Evolutionary conservation across 2,113 vertebrate species (phyloP).

Genomic region (Oncorhynchus keta): DNA sequence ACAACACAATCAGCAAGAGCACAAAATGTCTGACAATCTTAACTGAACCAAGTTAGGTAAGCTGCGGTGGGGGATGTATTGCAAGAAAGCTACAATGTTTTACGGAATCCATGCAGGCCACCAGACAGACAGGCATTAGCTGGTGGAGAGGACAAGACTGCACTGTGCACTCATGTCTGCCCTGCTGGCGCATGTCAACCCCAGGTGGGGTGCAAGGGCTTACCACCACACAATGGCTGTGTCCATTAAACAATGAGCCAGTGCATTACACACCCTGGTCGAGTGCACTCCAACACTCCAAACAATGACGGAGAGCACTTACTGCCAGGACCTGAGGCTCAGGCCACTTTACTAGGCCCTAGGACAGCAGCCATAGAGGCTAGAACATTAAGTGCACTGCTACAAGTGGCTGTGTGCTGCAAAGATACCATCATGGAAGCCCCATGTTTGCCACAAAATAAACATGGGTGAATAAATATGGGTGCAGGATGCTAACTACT

Average conservation of each 20-base stretch:
- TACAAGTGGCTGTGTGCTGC: slow-evolving; percentile 3
- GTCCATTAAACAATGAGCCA: not conserved
- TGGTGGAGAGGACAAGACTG: not conserved
- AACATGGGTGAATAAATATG: too few species aligned
- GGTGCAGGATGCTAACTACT: not conserved
- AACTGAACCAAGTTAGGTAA: not conserved
- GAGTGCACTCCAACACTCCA: slow-evolving; percentile 37
- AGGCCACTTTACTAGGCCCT: slow-evolving; percentile 18
- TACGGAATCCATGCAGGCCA: not conserved
- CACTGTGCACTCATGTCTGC: not conserved
- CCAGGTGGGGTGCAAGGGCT: slow-evolving; percentile 25
- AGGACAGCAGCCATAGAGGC: not conserved
- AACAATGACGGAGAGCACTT: slow-evolving; percentile 21
- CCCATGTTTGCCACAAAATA: too few species aligned
- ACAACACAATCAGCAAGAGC: not conserved
- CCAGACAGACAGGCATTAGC: slow-evolving; percentile 7
- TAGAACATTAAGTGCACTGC: slow-evolving; percentile 6
- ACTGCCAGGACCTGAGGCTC: slow-evolving; percentile 26
- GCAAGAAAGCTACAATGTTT: not conserved
- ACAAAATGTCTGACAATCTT: not conserved
- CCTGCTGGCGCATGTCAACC: slow-evolving; percentile 32
- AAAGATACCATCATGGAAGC: not conserved
- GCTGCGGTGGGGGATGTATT: not conserved
- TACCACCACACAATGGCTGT: slow-evolving; percentile 8
- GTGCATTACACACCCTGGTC: slow-evolving; percentile 13